Base-by-base conservation (phyloP, 2,113 vertebrate species). In the Lonchura striata region DNA sequence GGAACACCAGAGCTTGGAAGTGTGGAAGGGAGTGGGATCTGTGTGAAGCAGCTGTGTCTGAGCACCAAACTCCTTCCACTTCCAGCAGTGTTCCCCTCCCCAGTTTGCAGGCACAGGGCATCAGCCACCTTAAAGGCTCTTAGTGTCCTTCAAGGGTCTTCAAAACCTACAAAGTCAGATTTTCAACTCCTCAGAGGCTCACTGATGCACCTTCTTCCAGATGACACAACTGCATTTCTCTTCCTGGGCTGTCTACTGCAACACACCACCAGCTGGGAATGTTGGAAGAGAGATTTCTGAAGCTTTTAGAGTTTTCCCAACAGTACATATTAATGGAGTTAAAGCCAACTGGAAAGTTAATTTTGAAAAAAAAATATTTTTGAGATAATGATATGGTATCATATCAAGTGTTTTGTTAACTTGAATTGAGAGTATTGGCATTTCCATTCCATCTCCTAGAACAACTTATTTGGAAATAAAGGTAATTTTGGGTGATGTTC, bases 401-500 rank as follows among this genome's bases (percentile, higher is more conserved):
- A n/a, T n/a, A 47, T 4, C 3, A 24, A 42, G 18, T 28, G 12
- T 50, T 88, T 49, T 46, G 21, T 30, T 86, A 59, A 59, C 15
- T 12, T 49, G 24, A 75, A 75, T 27, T 66, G 42, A 72, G 23
- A 81, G 37, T 46, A 57, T 5, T 92, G n/a, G 28, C n/a, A 57
- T 64, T 90, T 75, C 19, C 11, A 44, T 50, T 77, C 46, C 11
- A 61, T 35, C 54, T 47, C 4, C 16, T 46, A 7, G 5, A 77
- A 53, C 4, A 75, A 71, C 3, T 50, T 71, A 31, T 11, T 77
- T 19, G 37, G 77, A 92, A 75, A 15, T 6, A 61, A 71, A 53
- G 16, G 13, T 46, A 24, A 17, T 27, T 81, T 61, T 15, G 28
- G 18, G 56, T 50, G 52, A 50, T 0, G 1, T 3, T 54, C 0